Evolutionary conservation across 2,113 vertebrate species (phyloP).

Genomic region (Tautogolabrus adspersus): DNA sequence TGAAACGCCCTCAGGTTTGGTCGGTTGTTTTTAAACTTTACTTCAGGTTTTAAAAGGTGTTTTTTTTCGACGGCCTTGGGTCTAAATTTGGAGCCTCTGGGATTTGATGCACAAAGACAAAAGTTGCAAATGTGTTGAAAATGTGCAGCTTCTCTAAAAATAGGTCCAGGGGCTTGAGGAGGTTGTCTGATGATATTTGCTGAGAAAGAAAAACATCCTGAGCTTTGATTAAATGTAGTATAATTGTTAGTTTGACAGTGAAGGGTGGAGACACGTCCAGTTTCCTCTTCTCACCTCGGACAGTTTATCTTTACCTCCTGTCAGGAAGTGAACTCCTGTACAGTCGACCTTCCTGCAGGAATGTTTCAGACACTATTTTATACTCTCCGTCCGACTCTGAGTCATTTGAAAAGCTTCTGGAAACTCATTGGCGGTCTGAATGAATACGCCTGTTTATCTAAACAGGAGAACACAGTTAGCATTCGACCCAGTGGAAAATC

Average conservation of each 20-base stretch:
- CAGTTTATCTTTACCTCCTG: background rate
- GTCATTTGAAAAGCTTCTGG: background rate
- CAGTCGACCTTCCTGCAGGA: too few species aligned
- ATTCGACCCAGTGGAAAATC: conserved; percentile 21
- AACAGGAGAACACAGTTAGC: conserved; percentile 20
- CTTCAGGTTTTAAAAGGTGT: too few species aligned
- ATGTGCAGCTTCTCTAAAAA: background rate
- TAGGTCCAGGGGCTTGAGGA: background rate
- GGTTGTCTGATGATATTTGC: background rate
- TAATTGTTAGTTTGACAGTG: background rate
- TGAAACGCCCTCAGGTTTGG: too few species aligned
- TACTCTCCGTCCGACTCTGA: background rate
- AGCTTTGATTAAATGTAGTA: background rate
- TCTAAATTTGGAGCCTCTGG: too few species aligned
- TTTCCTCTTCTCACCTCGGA: background rate
- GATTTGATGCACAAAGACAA: too few species aligned
- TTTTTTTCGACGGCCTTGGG: too few species aligned
- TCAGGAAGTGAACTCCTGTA: background rate
- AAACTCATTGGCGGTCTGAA: background rate
- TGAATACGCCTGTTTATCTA: conserved; percentile 10
- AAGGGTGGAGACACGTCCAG: background rate
- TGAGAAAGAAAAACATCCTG: background rate
- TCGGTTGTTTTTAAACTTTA: too few species aligned
- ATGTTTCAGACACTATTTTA: background rate
- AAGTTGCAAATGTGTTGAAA: too few species aligned